Percentiles rank a stretch among this genome's conserved stretches.
Conservation (phyloP, 2,888 invertebrate species). For the Eustalomyia histrio region DNA sequence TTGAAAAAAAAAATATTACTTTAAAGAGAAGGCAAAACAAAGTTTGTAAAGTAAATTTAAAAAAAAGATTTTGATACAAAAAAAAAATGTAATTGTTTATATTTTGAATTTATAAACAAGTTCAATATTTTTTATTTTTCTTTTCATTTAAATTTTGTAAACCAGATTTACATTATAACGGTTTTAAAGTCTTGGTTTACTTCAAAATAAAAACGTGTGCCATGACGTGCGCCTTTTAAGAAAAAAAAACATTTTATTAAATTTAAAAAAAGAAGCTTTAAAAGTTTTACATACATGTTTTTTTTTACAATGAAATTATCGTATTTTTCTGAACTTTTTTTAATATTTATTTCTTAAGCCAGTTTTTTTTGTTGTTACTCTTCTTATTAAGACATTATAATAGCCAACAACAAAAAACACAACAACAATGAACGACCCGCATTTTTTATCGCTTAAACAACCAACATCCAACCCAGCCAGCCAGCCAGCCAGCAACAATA, state of each 20-base stretch:
- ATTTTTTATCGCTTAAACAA: slow-evolving; percentile 58
- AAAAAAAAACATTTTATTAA: slow-evolving; percentile 7
- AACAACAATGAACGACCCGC: slow-evolving; percentile 43
- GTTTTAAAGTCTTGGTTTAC: slow-evolving; percentile 48
- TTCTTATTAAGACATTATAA: slow-evolving; percentile 57
- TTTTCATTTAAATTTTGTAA: too few species aligned
- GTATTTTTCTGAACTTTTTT: background rate
- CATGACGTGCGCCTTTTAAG: slow-evolving; percentile 59
- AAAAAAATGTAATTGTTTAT: background rate
- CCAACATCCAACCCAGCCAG: slow-evolving; percentile 41
- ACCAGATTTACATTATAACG: slow-evolving; percentile 55
- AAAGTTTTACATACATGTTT: slow-evolving; percentile 19
- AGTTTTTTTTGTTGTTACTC: slow-evolving; percentile 38
- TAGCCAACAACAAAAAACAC: slow-evolving; percentile 30
- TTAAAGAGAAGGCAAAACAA: background rate
- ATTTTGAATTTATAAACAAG: background rate
- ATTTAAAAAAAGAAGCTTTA: slow-evolving; percentile 21
- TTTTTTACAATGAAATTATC: slow-evolving; percentile 53
- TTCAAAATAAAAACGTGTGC: slow-evolving; percentile 49
- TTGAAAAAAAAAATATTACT: background rate
- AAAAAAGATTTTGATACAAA: background rate
- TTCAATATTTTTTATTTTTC: background rate
- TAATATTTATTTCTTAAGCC: slow-evolving; percentile 43
- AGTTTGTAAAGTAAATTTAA: background rate
- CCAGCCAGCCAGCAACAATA: slow-evolving; percentile 44